phyloP scores from a whole-genome alignment of 2,888 invertebrate species.

The Tridacna crocea region DNA sequence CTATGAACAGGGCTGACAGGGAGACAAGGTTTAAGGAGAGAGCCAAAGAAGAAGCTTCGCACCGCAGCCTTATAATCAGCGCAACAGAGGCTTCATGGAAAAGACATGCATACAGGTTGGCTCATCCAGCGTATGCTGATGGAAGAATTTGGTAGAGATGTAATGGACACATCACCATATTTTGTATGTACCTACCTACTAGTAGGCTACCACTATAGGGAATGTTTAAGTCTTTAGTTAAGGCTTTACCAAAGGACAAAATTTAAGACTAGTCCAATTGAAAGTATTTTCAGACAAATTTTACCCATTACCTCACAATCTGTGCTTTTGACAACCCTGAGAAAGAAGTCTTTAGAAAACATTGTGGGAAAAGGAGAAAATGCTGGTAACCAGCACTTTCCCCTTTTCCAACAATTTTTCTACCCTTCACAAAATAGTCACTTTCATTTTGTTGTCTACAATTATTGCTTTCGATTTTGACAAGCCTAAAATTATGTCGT shows the following conservation, averaged over 20 bases:
- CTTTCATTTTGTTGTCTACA: not conserved
- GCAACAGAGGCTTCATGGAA: conserved; percentile 77
- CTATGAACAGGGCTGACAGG: conserved; percentile 67
- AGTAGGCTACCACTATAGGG: no score
- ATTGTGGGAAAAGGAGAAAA: no score
- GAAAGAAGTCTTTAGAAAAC: no score
- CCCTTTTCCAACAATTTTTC: no score
- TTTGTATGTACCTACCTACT: no score
- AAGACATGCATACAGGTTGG: conserved; percentile 79
- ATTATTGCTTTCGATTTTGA: not conserved
- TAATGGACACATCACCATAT: no score
- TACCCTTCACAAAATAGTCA: not conserved
- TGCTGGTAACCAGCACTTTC: not conserved
- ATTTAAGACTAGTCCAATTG: no score
- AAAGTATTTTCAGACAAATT: not conserved
- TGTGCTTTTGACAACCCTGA: no score
- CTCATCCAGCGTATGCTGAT: conserved; percentile 81
- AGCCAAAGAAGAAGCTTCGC: conserved; percentile 69
- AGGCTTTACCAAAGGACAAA: not conserved
- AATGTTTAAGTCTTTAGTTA: no score
- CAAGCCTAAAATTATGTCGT: not conserved
- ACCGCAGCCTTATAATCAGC: conserved; percentile 71
- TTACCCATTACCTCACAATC: not conserved
- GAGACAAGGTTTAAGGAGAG: conserved; percentile 63
- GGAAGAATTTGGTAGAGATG: conserved; percentile 78